A percentile compares a stretch with the other conserved stretches of the same genome.
phyloP scores from a whole-genome alignment of 1,140 invertebrate species.

The Drosophila lacertosa region DNA sequence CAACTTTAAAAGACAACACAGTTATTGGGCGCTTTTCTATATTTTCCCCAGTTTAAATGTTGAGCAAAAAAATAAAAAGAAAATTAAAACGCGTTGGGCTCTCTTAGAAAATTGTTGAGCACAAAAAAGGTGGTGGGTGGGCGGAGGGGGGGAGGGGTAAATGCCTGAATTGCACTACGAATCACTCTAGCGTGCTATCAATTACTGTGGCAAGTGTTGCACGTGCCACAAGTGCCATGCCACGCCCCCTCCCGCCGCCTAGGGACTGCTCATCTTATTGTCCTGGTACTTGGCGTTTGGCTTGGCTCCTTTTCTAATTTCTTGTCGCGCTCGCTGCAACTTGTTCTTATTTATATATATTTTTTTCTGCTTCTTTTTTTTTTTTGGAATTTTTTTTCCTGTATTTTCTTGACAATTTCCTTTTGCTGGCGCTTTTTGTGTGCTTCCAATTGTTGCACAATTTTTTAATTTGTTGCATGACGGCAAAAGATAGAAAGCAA shows the following conservation, averaged over 20 bases:
- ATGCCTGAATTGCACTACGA: slow-evolving; percentile 67
- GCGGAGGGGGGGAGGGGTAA: slow-evolving; percentile 22
- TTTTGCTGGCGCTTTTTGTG: slow-evolving; percentile 49
- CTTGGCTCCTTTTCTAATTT: slow-evolving; percentile 39
- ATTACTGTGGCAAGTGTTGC: slow-evolving; percentile 81
- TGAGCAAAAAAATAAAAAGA: background rate
- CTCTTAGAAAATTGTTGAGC: slow-evolving; percentile 47
- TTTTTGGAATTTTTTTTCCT: slow-evolving; percentile 39
- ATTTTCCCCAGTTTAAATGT: background rate
- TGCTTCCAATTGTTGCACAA: slow-evolving; percentile 80
- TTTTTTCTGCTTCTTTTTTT: slow-evolving; percentile 34
- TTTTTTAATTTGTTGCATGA: slow-evolving; percentile 78
- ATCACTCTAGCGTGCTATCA: slow-evolving; percentile 81
- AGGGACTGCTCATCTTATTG: slow-evolving; percentile 75
- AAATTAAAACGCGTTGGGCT: slow-evolving; percentile 17
- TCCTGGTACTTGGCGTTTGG: slow-evolving; percentile 43
- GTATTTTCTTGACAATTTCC: slow-evolving; percentile 75
- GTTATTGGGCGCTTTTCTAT: background rate
- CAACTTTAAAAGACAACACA: too few relatives aligned
- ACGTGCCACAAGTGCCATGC: slow-evolving; percentile 64
- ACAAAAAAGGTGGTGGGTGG: slow-evolving; percentile 16
- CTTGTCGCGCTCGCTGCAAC: slow-evolving; percentile 8
- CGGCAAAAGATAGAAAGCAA: slow-evolving; percentile 45
- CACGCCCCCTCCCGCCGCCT: slow-evolving; percentile 7
- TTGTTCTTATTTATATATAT: slow-evolving; percentile 10